A percentile compares a stretch with the other conserved stretches of the same genome.
Evolutionary conservation across 2,888 invertebrate species (phyloP).

Genomic region (Lutraria lutraria): DNA sequence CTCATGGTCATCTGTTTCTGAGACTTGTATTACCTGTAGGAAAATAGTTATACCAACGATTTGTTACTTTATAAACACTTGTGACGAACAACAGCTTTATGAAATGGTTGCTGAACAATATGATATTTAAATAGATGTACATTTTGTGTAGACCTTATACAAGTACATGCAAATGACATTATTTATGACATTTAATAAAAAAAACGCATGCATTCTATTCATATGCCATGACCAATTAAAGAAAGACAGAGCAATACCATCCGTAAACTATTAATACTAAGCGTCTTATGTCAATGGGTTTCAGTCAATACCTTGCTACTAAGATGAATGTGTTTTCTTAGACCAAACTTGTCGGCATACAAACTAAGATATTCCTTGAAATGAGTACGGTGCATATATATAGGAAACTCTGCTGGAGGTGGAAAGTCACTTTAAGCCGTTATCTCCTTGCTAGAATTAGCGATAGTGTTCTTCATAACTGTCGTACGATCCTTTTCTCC

Average conservation of each 20-base stretch:
- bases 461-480: constrained; percentile 83
- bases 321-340: constrained; percentile 81
- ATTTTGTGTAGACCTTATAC: no score
- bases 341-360: constrained; percentile 83
- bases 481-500: constrained; percentile 74
- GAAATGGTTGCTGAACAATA: no score
- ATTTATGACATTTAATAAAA: no score
- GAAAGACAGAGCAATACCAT: no score
- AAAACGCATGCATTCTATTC: no score
- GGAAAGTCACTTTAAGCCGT: constrained; percentile 86
- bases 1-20: constrained; percentile 72
- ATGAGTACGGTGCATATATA: constrained; percentile 85
- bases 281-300: no score
- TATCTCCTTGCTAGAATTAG: constrained; percentile 84
- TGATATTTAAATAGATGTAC: no score
- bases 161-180: no score
- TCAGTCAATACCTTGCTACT: constrained; percentile 75
- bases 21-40: constrained; percentile 55
- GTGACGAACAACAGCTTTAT: no score
- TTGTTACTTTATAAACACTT: no score
- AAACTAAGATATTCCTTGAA: constrained; percentile 83
- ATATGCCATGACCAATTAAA: no score
- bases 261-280: no score
- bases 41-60: not conserved
- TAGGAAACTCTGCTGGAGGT: constrained; percentile 83